Conservation (phyloP, 2,888 invertebrate species). For the Drosophila infuscata region DNA sequence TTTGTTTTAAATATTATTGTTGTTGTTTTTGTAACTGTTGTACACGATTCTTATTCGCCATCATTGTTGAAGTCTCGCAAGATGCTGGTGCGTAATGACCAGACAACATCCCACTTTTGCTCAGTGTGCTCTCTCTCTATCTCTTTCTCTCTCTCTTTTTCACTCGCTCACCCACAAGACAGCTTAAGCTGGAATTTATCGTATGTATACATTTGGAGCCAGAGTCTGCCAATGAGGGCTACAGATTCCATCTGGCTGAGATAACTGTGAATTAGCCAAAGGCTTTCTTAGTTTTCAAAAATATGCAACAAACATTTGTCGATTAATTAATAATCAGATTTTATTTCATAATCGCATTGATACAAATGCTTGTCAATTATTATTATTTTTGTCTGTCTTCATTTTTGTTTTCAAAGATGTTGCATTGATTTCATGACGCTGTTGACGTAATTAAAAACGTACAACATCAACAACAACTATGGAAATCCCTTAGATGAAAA, state of each 20-base stretch:
- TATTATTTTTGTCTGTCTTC: background rate
- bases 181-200: background rate
- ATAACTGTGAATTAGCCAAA: background rate
- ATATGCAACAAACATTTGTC: background rate
- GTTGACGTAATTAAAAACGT: background rate
- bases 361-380: background rate
- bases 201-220: slow-evolving; percentile 1
- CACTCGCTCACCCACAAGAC: background rate
- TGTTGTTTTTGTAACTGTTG: slow-evolving; percentile 3
- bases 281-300: background rate
- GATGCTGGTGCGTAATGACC: slow-evolving; percentile 42
- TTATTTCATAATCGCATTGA: background rate
- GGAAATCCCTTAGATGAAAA: too few species aligned
- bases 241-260: background rate
- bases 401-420: background rate
- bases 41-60: slow-evolving; percentile 32
- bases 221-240: background rate
- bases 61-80: slow-evolving; percentile 33
- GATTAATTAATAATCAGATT: background rate
- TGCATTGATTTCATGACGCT: background rate
- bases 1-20: slow-evolving; percentile 34
- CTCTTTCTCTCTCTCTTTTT: background rate
- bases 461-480: background rate
- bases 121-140: slow-evolving; percentile 1
- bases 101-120: slow-evolving; percentile 2